Evolutionary conservation across 2,113 vertebrate species (phyloP), one percentile per base, ranked within the genome.

Genomic region (Acanthisitta chloris): DNA sequence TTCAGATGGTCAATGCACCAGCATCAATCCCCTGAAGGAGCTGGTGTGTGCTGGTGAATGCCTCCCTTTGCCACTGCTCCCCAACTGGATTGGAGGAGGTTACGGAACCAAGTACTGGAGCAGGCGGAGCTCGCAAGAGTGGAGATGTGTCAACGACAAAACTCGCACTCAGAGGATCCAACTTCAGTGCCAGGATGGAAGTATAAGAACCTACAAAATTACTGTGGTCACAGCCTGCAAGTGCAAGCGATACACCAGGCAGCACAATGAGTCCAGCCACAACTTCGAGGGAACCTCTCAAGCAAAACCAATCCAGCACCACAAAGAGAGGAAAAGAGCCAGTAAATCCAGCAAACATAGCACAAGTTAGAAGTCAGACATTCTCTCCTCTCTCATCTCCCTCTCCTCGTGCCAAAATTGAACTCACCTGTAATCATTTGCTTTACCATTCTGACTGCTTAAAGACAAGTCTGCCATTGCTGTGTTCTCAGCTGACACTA

Each of bases 11-110:
- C 99, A 99, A 94, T 99, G 99, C 97, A 99, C 99, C 84, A 99
- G 99, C 73, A 97, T 99, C 69, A 99, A 98, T 49, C 99, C 99
- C 2, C 97, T 99, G 73, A 99, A 99, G 97, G 99, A 99, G 97
- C 96, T 99, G 90, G 99, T 99, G 79, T 99, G 99, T 88, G 99
- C 99, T 6, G 99, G 99, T 1, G 99, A 99, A 82, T 99, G 99
- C 92, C 97, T 99, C 51, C 99, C 99, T 1, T 89, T 98, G 86
- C 98, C 99, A 6, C 97, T 99, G 96, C 98, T 99, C 59, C 99
- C 99, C 92, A 99, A 99, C 97, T 99, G 99, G 99, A 99, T 99
- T 18, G 99, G 99, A 12, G 98, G 98, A 57, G 97, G 98, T 46
- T 98, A 98, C 3, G 98, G 98, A 38, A 98, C 98, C 16, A 98